Conservation (phyloP, 1,140 invertebrate genomes). For the Aphelenchoides fujianensis region DNA sequence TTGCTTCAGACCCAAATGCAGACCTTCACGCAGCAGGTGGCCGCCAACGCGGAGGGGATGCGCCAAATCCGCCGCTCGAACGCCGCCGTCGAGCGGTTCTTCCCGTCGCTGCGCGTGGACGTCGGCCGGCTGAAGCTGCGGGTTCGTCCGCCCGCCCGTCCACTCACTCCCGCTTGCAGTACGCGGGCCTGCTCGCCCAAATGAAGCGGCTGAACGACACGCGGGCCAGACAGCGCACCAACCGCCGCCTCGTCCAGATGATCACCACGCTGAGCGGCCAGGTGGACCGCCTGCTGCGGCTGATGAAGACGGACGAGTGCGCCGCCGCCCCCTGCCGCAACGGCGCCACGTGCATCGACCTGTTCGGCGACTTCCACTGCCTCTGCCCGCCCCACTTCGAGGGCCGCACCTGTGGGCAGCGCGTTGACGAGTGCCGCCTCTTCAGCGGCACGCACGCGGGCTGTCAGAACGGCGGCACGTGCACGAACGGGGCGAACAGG, state of each 20-base stretch:
- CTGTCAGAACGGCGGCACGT: conserved; percentile 64
- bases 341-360: conserved; percentile 66
- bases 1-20: background rate
- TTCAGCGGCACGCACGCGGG: conserved; percentile 62
- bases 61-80: background rate
- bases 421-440: conserved; percentile 55
- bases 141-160: background rate
- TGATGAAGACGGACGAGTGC: conserved; percentile 50
- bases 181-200: background rate
- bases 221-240: conserved; percentile 13
- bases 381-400: conserved; percentile 77
- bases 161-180: background rate
- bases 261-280: conserved; percentile 35
- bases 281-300: conserved; percentile 41
- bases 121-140: background rate
- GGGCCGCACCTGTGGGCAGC: conserved; percentile 61
- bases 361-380: conserved; percentile 67
- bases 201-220: conserved; percentile 25
- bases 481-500: conserved; percentile 62
- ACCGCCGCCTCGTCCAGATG: conserved; percentile 34
- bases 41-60: background rate
- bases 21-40: background rate
- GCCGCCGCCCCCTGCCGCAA: conserved; percentile 70
- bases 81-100: background rate
- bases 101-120: background rate